Evolutionary conservation across 2,113 vertebrate species (phyloP).

Genomic region (Macrotis lagotis): DNA sequence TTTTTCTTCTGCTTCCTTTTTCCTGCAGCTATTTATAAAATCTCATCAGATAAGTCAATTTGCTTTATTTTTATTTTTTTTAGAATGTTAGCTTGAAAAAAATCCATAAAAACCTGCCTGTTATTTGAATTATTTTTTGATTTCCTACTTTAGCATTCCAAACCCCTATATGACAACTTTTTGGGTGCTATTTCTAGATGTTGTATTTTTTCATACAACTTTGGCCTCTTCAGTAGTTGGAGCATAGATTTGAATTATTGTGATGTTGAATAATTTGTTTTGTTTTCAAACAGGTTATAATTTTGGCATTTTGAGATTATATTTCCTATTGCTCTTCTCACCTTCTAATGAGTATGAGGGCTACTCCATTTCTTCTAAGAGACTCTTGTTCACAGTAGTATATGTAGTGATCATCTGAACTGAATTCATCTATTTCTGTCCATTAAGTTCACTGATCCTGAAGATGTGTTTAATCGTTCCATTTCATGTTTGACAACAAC

Average conservation of each 20-base stretch:
- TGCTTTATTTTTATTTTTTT: neutral
- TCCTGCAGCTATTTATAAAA: neutral
- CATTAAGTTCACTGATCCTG: neutral
- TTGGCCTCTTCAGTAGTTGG: neutral
- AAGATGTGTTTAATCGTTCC: neutral
- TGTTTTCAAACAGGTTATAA: neutral
- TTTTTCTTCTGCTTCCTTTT: neutral
- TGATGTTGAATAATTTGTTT: neutral
- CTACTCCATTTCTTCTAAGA: neutral
- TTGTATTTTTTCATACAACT: neutral
- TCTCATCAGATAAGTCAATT: neutral
- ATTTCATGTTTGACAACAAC: neutral
- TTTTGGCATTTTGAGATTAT: neutral
- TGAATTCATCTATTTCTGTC: neutral
- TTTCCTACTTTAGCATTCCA: neutral
- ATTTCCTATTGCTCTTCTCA: neutral
- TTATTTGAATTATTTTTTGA: neutral
- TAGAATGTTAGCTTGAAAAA: neutral
- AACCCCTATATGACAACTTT: neutral
- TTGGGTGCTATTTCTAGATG: neutral
- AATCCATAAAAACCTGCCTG: neutral
- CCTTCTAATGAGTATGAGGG: neutral
- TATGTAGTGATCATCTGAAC: neutral
- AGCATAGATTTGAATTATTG: neutral
- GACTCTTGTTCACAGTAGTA: neutral